Conservation (phyloP, 1,140 invertebrate species). For the Archegozetes longisetosus region DNA sequence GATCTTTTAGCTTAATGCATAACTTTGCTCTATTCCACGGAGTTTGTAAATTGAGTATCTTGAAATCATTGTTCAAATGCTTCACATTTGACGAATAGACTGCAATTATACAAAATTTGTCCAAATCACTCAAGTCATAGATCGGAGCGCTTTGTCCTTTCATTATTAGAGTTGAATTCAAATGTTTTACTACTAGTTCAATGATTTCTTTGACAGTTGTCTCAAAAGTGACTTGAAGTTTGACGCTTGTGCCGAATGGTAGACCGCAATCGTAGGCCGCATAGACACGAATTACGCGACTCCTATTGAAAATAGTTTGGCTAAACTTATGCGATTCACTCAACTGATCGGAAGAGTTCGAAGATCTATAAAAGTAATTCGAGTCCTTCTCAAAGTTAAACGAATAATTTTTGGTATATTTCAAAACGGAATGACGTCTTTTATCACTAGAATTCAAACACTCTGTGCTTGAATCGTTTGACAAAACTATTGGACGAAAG, state of each 20-base stretch:
- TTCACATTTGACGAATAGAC: constrained; percentile 3
- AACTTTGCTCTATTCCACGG: constrained; percentile 48
- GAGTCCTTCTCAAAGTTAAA: neutral
- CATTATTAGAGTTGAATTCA: neutral
- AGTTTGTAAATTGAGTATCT: constrained; percentile 75
- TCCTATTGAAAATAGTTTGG: constrained; percentile 12
- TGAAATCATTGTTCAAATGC: constrained; percentile 74
- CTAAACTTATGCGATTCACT: neutral
- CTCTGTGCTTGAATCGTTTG: neutral
- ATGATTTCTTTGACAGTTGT: constrained; percentile 86
- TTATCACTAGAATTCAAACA: too few species aligned
- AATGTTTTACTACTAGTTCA: constrained; percentile 75
- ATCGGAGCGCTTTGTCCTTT: neutral
- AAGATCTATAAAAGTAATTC: neutral
- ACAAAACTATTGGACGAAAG: neutral
- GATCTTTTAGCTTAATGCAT: too few species aligned
- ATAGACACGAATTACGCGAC: constrained; percentile 50
- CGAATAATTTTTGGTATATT: too few species aligned
- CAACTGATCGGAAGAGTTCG: neutral
- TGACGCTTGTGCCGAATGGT: constrained; percentile 74
- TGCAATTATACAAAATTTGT: neutral
- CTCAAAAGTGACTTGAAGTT: constrained; percentile 70
- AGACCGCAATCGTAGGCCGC: constrained; percentile 81
- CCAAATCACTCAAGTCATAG: neutral
- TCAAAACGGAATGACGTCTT: too few species aligned